Evolutionary conservation across 2,797 vertebrate species (phyloP).

Genomic region (Apodemus agrarius): DNA sequence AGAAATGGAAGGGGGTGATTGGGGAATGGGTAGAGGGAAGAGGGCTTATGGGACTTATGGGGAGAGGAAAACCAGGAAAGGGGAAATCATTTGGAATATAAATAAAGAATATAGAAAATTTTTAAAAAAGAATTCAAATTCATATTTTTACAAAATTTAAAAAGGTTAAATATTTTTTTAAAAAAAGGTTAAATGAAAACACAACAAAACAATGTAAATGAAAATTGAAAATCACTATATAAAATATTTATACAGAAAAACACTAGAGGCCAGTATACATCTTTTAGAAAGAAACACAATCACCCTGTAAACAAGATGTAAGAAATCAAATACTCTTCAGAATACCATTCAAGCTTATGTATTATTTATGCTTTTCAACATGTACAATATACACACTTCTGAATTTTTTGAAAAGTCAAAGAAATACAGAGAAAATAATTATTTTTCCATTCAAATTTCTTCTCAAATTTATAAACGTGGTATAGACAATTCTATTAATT

Average conservation of each 20-base stretch:
- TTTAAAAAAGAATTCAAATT: too few relatives aligned
- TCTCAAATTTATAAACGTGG: not conserved
- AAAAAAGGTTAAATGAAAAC: slow-evolving; percentile 45
- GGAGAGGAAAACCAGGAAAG: too few relatives aligned
- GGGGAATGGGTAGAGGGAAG: too few relatives aligned
- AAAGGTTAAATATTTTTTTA: too few relatives aligned
- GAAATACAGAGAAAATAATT: not conserved
- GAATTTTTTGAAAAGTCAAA: not conserved
- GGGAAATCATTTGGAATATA: too few relatives aligned
- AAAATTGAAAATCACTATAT: not conserved
- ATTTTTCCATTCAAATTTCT: not conserved
- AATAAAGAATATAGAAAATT: too few relatives aligned
- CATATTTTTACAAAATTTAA: too few relatives aligned
- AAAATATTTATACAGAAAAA: slow-evolving; percentile 2
- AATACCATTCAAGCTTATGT: not conserved
- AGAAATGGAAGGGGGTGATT: too few relatives aligned
- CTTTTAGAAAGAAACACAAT: not conserved
- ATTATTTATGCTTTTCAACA: not conserved
- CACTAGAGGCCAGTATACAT: too few relatives aligned
- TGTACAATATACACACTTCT: not conserved
- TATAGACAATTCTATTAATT: not conserved
- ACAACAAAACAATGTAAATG: not conserved
- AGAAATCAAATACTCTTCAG: not conserved
- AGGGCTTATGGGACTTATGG: too few relatives aligned
- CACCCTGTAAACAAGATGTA: not conserved